Evolutionary conservation across 2,113 vertebrate species (phyloP).

Genomic region (Setophaga coronata): DNA sequence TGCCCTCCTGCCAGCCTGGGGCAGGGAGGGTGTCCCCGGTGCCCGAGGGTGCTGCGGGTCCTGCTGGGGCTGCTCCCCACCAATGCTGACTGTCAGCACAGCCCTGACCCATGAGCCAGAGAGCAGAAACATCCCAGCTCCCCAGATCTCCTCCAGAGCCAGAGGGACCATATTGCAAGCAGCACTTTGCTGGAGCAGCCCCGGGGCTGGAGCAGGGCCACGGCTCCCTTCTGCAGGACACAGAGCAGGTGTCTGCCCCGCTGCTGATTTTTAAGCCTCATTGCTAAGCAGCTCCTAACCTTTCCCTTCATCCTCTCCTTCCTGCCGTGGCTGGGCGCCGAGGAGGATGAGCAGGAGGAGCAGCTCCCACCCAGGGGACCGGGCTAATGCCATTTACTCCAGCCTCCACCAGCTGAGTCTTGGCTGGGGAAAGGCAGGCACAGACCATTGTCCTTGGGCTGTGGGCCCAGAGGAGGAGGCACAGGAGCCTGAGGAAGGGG

Average conservation of each 20-base stretch:
- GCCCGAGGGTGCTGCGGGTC: neutral
- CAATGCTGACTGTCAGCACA: rapidly evolving
- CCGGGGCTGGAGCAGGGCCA: neutral
- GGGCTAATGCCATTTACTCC: slow-evolving; percentile 37
- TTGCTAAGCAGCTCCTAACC: slow-evolving; percentile 47
- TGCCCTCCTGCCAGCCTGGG: rapidly evolving
- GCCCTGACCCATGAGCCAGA: neutral
- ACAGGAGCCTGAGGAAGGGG: neutral
- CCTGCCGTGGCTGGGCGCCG: neutral
- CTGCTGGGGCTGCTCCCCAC: neutral
- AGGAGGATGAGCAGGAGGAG: neutral
- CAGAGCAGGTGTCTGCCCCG: neutral
- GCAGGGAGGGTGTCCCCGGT: neutral
- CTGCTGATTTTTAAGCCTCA: slow-evolving; percentile 9
- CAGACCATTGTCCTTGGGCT: neutral
- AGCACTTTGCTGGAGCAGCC: neutral
- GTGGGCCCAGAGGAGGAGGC: neutral
- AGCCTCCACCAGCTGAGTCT: slow-evolving; percentile 21
- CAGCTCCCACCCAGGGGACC: slow-evolving; percentile 3
- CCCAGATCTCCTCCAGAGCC: neutral
- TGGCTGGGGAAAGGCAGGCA: neutral
- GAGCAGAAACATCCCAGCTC: neutral
- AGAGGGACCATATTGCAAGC: neutral
- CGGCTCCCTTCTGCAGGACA: neutral
- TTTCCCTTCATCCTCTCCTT: slow-evolving; percentile 29